These are phyloP conservation scores for Ailurus styani DNA, from an alignment of 2,113 vertebrate genomes.

Conservation along the genomic window DNA sequence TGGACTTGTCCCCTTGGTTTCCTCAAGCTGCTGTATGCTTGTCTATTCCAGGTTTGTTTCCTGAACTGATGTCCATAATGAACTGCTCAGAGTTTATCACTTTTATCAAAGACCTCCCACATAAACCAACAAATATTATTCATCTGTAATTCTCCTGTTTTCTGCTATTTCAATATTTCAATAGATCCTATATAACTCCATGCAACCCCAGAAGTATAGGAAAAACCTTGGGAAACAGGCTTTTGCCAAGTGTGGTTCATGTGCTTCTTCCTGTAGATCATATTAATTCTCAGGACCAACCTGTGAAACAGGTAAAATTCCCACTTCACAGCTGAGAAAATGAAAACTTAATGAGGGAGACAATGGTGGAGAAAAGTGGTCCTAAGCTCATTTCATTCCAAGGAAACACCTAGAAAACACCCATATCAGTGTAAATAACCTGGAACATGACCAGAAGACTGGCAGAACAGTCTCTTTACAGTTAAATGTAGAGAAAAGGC, in stretches of 20 bases:
- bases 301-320: neutral
- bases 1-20: neutral
- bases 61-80: neutral
- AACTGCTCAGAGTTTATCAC: neutral
- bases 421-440: neutral
- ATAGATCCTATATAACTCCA: neutral
- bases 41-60: neutral
- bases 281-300: neutral
- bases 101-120: neutral
- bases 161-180: neutral
- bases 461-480: neutral
- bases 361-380: neutral
- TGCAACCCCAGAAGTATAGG: neutral
- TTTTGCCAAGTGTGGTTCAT: neutral
- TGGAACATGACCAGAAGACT: neutral
- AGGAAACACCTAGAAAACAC: neutral
- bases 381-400: neutral
- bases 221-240: neutral
- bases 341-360: neutral
- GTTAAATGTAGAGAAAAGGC: neutral
- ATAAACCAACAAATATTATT: neutral
- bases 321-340: neutral
- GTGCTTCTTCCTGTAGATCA: neutral
- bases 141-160: neutral
- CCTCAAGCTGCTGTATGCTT: neutral